Evolutionary conservation across 2,797 vertebrate genomes (phyloP), one percentile per base, ranked within the genome.

Genomic region (Sparidentex hasta): DNA sequence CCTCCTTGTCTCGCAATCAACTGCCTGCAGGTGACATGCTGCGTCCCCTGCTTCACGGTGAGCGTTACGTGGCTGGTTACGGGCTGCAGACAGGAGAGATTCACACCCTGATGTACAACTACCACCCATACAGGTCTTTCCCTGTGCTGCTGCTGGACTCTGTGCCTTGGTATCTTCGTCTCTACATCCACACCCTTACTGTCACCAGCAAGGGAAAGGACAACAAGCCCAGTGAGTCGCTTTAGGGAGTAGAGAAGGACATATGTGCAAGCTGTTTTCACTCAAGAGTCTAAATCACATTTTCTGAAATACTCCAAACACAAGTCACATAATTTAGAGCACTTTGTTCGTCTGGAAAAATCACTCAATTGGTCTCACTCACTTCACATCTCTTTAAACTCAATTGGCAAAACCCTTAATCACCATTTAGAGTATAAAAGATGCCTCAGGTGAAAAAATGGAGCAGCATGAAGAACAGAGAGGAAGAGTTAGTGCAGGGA

Each of bases 151-250:
- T 99, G 78, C 92, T 99, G 93, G 97, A 99, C 71, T 93, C 95
- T 0, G 98, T 99, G 82, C 98, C 98, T 3, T 99, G 98, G 98
- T 99, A 98, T 84, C 96, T 99, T 67, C 96, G 97, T 3, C 96
- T 99, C 43, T 99, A 99, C 9, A 92, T 99, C 88, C 97, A 99
- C 93, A 99, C 98, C 0, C 96, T 99, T 48, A 96, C 95, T 2
- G 96, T 99, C 89, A 96, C 94, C 92, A 99, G 98, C 69, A 98
- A 97, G 88, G 95, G 95, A 59, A 98, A 96, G 78, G 96, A 97
- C 62, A 99, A 99, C 94, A 98, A 96, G 46, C 98, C 98, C 29
- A 99, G 98, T 99, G 88, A 97, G 98, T 93, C 23, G 1, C 55
- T 63, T 41, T 6, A 51, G 21, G 47, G 38, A 74, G 52, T 23